These are phyloP conservation scores for Bovichtus diacanthus DNA, from an alignment of 2,797 vertebrate genomes.

Conservation along the genomic window DNA sequence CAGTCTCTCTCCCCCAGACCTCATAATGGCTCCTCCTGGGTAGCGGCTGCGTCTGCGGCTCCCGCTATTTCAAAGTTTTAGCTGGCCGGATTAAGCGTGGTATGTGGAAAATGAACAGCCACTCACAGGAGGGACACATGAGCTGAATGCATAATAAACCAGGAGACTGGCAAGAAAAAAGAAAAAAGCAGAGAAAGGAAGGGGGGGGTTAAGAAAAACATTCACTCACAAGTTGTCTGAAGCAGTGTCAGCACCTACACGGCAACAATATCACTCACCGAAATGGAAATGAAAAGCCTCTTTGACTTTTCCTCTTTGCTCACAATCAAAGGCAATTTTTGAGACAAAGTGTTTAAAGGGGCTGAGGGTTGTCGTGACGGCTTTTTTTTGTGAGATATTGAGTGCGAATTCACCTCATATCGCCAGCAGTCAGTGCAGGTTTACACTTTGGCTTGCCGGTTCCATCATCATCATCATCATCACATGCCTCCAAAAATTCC, in stretches of 20 bases:
- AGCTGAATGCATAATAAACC: slow-evolving; percentile 83
- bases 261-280: slow-evolving; percentile 64
- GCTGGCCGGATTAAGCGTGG: slow-evolving; percentile 79
- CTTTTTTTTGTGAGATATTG: slow-evolving; percentile 31
- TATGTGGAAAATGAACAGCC: slow-evolving; percentile 84
- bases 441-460: slow-evolving; percentile 50
- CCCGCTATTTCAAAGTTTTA: slow-evolving; percentile 81
- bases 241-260: slow-evolving; percentile 53
- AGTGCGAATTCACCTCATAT: slow-evolving; percentile 29
- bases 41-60: slow-evolving; percentile 71
- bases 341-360: slow-evolving; percentile 37
- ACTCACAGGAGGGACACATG: slow-evolving; percentile 80
- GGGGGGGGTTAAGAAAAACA: slow-evolving; percentile 4
- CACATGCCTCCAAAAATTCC: slow-evolving; percentile 54
- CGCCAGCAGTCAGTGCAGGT: slow-evolving; percentile 41
- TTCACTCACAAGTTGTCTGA: slow-evolving; percentile 58
- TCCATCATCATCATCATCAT: slow-evolving; percentile 57
- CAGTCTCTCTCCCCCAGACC: slow-evolving; percentile 74
- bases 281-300: slow-evolving; percentile 63
- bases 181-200: slow-evolving; percentile 7
- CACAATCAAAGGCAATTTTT: slow-evolving; percentile 55
- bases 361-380: slow-evolving; percentile 19
- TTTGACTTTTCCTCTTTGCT: slow-evolving; percentile 56
- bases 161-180: slow-evolving; percentile 51
- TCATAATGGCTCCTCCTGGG: slow-evolving; percentile 80